Evolutionary conservation across 2,888 invertebrate species (phyloP), one percentile per base, ranked within the genome.

Genomic region (Eulithis prunata): DNA sequence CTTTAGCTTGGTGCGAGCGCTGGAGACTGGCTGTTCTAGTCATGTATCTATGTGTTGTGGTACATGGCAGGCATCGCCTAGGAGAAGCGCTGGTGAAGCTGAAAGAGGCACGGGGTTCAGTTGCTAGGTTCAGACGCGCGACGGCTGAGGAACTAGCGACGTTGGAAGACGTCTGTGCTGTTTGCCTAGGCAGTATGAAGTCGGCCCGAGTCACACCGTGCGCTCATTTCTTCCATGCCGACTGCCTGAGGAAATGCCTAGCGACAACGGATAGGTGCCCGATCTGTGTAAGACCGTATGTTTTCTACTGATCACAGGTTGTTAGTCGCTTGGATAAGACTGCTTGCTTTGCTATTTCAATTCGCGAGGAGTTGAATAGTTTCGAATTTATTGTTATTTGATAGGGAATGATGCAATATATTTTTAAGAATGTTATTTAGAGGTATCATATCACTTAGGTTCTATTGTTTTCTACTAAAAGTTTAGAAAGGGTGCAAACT

Each of bases 191-290:
- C 69, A 81, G 89, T 1, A 96, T 97, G 96, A 90, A 90, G 59
- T 94, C 95, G 7, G 97, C 97, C 0, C 92, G 96, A 47, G 95
- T 96, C 10, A 97, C 97, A 0, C 96, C 96, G 0, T 97, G 97
- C 80, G 96, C 96, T 57, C 97, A 97, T 81, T 94, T 96, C 81
- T 97, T 97, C 86, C 97, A 97, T 80, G 96, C 96, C 0, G 95
- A 95, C 81, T 97, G 97, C 79, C 89, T 97, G 28, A 88, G 96
- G 67, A 94, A 94, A 72, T 97, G 96, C 79, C 91, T 97, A n/a
- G 96, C 95, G 71, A 91, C 94, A 12, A 95, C 95, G 4, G 94
- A 95, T 71, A 93, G 94, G 70, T 97, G 97, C 78, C 97, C 97
- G 0, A 95, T 97, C 80, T 97, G 97, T 83, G 96, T 97, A 73